Conservation (phyloP, 2,888 invertebrate species). For the Reticulitermes lucifugus region DNA sequence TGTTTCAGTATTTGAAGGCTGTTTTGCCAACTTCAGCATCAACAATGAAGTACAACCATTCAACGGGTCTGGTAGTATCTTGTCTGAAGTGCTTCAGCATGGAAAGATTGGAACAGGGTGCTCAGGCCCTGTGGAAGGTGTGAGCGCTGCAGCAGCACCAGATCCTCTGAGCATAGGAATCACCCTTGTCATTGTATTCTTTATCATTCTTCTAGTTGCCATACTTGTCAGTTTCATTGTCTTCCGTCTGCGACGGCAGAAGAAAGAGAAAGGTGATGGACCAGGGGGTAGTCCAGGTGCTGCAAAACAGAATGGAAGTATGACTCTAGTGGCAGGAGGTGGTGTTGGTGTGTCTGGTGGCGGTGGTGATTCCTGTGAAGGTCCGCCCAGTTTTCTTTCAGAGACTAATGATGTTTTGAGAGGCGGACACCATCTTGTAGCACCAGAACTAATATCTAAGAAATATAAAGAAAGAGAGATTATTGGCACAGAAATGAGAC, state of each 20-base stretch:
- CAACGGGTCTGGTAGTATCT: conserved; percentile 87
- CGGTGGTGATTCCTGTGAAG: conserved; percentile 68
- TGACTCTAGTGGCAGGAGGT: conserved; percentile 76
- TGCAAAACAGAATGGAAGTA: conserved; percentile 81
- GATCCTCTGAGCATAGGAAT: conserved; percentile 93
- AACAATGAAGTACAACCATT: conserved; percentile 92
- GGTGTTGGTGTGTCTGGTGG: conserved; percentile 73
- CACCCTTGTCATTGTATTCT: conserved; percentile 93
- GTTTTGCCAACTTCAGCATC: conserved; percentile 88
- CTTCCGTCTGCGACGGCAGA: conserved; percentile 87
- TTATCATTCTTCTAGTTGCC: conserved; percentile 88
- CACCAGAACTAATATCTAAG: conserved; percentile 87
- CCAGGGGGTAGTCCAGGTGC: conserved; percentile 77
- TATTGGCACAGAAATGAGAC: conserved; percentile 70
- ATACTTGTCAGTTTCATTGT: conserved; percentile 93
- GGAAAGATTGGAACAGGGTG: conserved; percentile 84
- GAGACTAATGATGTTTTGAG: conserved; percentile 81
- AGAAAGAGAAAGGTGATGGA: conserved; percentile 83
- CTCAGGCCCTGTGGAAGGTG: conserved; percentile 73
- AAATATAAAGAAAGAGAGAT: conserved; percentile 91
- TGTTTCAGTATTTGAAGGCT: conserved; percentile 81
- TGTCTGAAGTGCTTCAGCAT: conserved; percentile 74
- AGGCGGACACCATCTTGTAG: conserved; percentile 81
- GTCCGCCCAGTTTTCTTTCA: conserved; percentile 69
- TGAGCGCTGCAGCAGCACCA: conserved; percentile 81